Conservation (phyloP, 2,888 invertebrate species). For the Cephus runcator region DNA sequence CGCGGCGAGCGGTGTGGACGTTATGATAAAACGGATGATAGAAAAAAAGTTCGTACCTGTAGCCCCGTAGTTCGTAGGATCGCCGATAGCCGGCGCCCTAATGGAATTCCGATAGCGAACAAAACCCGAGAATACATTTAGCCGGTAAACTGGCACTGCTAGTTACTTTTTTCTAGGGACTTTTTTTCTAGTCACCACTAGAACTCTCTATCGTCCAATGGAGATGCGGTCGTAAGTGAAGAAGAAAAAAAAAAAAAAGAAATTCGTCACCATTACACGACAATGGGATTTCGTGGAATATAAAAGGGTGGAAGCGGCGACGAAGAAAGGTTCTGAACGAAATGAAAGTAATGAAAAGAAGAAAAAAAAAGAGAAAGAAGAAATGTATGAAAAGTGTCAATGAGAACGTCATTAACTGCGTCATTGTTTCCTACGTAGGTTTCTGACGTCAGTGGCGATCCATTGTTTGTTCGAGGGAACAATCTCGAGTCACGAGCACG, state of each 20-base stretch:
- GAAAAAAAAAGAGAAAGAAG: too few relatives aligned
- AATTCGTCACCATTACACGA: neutral
- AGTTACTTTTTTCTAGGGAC: neutral
- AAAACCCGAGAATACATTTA: neutral
- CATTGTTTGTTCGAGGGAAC: slow-evolving; percentile 5
- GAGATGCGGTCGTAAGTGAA: neutral
- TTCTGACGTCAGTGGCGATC: neutral
- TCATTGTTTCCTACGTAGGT: neutral
- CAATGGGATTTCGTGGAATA: neutral
- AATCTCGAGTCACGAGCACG: neutral
- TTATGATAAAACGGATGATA: neutral
- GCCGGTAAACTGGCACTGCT: neutral
- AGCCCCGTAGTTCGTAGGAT: neutral
- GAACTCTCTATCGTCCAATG: neutral
- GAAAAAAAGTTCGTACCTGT: neutral
- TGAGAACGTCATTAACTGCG: neutral
- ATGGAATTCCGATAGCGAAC: neutral
- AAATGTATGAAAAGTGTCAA: neutral
- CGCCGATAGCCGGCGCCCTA: neutral
- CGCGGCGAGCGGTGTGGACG: neutral
- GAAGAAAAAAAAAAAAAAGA: neutral
- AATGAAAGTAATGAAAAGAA: neutral
- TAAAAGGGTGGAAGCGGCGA: neutral
- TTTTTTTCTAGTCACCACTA: neutral
- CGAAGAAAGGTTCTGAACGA: neutral